These are phyloP conservation scores for Clupea harengus DNA, from an alignment of 2,113 vertebrate species.

Conservation along the genomic window DNA sequence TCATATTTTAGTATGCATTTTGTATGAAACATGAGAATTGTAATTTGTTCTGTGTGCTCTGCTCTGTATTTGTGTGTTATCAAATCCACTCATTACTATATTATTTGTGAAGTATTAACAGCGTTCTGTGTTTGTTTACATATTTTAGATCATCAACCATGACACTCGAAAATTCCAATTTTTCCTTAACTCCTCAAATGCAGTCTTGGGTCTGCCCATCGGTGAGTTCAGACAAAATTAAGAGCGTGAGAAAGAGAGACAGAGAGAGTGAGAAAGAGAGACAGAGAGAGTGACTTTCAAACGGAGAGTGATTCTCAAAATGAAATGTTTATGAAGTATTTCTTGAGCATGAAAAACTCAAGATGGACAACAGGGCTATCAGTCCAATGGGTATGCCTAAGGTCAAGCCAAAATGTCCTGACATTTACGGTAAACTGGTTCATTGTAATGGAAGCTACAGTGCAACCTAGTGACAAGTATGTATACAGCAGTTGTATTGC, in stretches of 20 bases:
- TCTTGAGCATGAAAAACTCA: background rate
- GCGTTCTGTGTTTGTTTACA: background rate
- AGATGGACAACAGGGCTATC: background rate
- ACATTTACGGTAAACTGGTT: background rate
- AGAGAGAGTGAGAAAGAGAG: background rate
- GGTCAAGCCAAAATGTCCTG: background rate
- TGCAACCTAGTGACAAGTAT: background rate
- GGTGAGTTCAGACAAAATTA: slow-evolving; percentile 81
- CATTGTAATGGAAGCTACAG: background rate
- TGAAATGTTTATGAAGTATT: background rate
- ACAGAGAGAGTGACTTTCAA: background rate
- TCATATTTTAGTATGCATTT: too few relatives aligned
- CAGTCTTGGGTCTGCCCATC: slow-evolving; percentile 87
- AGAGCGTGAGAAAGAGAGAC: too few relatives aligned
- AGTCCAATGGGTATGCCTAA: background rate
- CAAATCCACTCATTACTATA: background rate
- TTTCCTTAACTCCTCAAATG: slow-evolving; percentile 79
- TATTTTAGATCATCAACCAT: slow-evolving; percentile 81
- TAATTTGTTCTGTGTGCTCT: background rate
- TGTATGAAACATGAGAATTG: background rate
- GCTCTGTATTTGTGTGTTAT: background rate
- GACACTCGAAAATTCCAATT: slow-evolving; percentile 94
- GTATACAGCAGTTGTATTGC: background rate
- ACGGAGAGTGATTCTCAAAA: background rate
- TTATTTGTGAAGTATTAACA: background rate